Evolutionary conservation across 2,888 invertebrate genomes (phyloP), one percentile per base, ranked within the genome.

Genomic region (Sericinus montela): DNA sequence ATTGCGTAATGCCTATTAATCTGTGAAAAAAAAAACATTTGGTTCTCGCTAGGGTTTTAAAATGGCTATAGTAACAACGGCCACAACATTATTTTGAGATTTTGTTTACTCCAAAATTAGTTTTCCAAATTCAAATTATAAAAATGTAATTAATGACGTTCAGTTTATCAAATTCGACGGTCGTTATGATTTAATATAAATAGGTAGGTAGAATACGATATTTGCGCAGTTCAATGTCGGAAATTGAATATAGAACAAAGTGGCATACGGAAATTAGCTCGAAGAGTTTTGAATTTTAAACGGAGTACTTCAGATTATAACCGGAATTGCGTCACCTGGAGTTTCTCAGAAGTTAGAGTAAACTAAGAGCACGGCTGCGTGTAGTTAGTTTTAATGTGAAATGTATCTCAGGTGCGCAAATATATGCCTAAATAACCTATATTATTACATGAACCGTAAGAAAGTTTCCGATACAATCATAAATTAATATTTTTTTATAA

Each of bases 191-290:
- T 34, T 13, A 49, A 39, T 23, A 43, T 36, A 58, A 66, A 62
- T 61, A 65, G 64, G 66, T 60, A 25, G 63, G 59, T 60, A 59
- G 57, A 64, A 69, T 67, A 66, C 64, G 57, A 70, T 73, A 74
- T 75, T 73, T 68, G 67, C 63, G 64, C 60, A 65, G 68, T 70
- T 75, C 66, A 67, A 77, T 78, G 80, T 76, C 86, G 87, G 87
- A 88, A 86, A 88, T 88, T 86, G 82, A 87, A 86, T 87, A 83
- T 83, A 86, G 84, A 85, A 85, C 80, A 81, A 85, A 85, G 84
- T 84, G 85, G 75, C 82, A 80, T 78, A 84, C 86, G 88, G 88
- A 88, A 86, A 88, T 88, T 86, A 86, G 74, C 78, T 78, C 72
- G 72, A 81, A 78, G 77, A 82, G 85, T 79, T 82, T 72, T 73